phyloP scores from a whole-genome alignment of 1,140 invertebrate species.

The Drosophila hydei region DNA sequence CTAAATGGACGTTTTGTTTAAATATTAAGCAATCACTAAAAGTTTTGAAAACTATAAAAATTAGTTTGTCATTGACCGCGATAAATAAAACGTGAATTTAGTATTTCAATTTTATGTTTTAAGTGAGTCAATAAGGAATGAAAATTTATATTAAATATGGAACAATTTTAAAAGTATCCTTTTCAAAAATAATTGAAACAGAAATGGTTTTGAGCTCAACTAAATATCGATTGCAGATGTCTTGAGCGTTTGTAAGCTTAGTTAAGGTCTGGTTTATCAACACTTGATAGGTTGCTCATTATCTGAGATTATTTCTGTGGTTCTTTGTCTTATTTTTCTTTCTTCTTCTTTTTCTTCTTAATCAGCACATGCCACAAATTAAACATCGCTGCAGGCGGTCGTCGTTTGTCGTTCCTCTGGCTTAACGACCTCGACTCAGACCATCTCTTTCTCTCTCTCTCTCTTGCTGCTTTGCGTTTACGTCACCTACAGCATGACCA shows the following conservation, averaged over 20 bases:
- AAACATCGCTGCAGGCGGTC: not conserved
- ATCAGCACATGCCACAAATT: slow-evolving; percentile 5
- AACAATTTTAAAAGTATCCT: too few species aligned
- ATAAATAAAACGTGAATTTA: too few species aligned
- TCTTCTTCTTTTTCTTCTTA: not conserved
- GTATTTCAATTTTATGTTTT: too few species aligned
- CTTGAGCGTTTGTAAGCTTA: not conserved
- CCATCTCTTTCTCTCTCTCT: not conserved
- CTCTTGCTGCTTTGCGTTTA: not conserved
- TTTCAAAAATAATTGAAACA: too few species aligned
- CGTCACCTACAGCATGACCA: slow-evolving; percentile 33
- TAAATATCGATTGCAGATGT: too few species aligned
- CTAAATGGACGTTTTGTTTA: too few species aligned
- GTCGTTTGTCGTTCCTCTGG: not conserved
- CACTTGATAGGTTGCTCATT: not conserved
- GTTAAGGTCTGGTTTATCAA: not conserved
- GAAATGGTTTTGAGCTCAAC: too few species aligned
- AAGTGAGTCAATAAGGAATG: too few species aligned
- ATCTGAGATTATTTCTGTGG: not conserved
- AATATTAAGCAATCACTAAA: too few species aligned
- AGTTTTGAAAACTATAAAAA: too few species aligned
- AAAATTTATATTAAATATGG: too few species aligned
- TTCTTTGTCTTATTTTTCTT: not conserved
- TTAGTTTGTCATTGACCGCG: too few species aligned
- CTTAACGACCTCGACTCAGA: slow-evolving; percentile 37